These are phyloP conservation scores for Sorex fumeus DNA, from an alignment of 2,113 vertebrate species.

Conservation along the genomic window DNA sequence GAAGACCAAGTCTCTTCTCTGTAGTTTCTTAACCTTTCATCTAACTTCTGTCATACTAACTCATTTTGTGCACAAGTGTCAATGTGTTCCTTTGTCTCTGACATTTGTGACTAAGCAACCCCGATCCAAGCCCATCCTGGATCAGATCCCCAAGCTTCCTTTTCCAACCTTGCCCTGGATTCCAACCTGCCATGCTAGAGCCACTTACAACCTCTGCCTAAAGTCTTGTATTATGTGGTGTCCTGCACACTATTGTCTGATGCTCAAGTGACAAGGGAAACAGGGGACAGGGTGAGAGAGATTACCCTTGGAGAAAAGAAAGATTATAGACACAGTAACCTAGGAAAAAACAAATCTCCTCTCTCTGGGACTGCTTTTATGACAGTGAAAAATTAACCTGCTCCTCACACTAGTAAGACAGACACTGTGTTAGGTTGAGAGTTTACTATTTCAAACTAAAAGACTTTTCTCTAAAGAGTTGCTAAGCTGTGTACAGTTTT, in stretches of 20 bases:
- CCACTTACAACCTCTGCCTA: not conserved
- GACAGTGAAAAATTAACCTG: constrained; percentile 6
- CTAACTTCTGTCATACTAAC: not conserved
- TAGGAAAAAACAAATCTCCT: not conserved
- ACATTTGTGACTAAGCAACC: not conserved
- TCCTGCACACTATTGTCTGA: too few relatives aligned
- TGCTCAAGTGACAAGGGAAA: not conserved
- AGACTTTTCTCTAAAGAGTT: not conserved
- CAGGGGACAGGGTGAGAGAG: not conserved
- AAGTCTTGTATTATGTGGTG: not conserved
- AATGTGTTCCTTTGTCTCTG: constrained; percentile 1
- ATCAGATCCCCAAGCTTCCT: not conserved
- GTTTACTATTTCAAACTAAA: not conserved
- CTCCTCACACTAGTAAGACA: not conserved
- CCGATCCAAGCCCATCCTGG: not conserved
- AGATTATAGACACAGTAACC: not conserved
- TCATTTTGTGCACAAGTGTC: constrained; percentile 2
- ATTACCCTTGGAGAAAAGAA: not conserved
- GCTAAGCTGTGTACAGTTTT: not conserved
- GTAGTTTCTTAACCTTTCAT: not conserved
- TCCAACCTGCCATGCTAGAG: not conserved
- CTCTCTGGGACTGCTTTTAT: not conserved
- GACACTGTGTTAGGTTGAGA: not conserved
- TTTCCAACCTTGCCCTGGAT: not conserved
- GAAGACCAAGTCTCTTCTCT: too few relatives aligned